phyloP scores from a whole-genome alignment of 2,113 vertebrate species.

The Harpagus bidentatus region DNA sequence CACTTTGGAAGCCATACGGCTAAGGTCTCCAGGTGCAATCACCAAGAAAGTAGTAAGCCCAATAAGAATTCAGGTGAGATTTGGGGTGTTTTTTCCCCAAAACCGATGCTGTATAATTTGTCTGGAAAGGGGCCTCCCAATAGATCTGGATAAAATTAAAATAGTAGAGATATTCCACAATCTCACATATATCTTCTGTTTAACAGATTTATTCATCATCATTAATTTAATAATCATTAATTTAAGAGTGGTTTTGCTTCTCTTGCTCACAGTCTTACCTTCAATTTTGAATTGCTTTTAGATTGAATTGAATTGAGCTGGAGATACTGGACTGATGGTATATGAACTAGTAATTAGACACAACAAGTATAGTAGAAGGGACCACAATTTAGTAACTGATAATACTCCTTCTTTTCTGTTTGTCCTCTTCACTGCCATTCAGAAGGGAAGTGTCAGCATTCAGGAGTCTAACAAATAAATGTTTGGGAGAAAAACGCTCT shows the following conservation, averaged over 20 bases:
- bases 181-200: background rate
- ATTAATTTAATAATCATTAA: background rate
- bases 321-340: background rate
- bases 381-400: background rate
- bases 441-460: background rate
- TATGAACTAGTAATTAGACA: background rate
- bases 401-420: background rate
- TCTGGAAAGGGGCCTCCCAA: background rate
- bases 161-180: background rate
- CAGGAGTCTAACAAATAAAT: background rate
- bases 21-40: slow-evolving; percentile 79
- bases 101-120: background rate
- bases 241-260: background rate
- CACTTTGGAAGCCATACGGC: slow-evolving; percentile 77
- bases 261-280: background rate
- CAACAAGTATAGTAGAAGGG: background rate
- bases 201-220: background rate
- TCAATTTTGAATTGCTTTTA: background rate
- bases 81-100: background rate
- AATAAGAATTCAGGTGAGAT: slow-evolving; percentile 75
- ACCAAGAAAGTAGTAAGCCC: slow-evolving; percentile 79
- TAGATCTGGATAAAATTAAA: background rate
- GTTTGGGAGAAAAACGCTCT: background rate
- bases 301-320: background rate
- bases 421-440: background rate